Percentiles rank a stretch among this genome's conserved stretches.
phyloP scores from a whole-genome alignment of 2,797 vertebrate species.

The Streptopelia turtur region DNA sequence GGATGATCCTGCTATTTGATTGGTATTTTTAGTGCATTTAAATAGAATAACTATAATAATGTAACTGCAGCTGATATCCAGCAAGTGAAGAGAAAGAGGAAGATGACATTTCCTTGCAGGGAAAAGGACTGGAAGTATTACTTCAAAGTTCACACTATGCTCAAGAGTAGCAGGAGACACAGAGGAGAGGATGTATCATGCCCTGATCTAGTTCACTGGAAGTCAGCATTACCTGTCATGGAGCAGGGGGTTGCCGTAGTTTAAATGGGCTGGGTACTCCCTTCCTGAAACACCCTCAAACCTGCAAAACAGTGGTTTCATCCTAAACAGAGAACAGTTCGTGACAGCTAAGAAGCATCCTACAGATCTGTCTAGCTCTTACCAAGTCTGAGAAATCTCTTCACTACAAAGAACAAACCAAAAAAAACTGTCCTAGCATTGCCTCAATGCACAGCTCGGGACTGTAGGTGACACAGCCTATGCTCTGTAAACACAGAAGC shows the following conservation, averaged over 20 bases:
- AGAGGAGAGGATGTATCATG: background rate
- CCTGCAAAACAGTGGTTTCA: background rate
- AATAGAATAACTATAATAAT: conserved; percentile 54
- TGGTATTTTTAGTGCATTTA: conserved; percentile 57
- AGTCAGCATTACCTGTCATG: fast-evolving
- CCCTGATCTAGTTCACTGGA: background rate
- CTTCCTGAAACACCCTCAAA: background rate
- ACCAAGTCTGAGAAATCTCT: background rate
- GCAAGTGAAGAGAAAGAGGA: background rate
- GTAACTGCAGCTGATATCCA: background rate
- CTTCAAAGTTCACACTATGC: background rate
- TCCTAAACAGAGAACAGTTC: background rate
- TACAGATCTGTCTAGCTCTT: background rate
- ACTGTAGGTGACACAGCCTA: background rate
- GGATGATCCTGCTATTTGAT: conserved; percentile 54
- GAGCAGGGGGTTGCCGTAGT: background rate
- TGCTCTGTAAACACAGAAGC: background rate
- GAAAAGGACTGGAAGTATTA: background rate
- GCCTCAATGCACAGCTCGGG: background rate
- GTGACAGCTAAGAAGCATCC: background rate
- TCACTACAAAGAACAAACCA: background rate
- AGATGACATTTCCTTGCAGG: background rate
- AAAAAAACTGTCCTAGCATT: background rate
- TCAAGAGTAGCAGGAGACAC: background rate
- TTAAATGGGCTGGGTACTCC: background rate